phyloP scores from a whole-genome alignment of 2,888 invertebrate genomes.

The Galerucella nymphaeae region DNA sequence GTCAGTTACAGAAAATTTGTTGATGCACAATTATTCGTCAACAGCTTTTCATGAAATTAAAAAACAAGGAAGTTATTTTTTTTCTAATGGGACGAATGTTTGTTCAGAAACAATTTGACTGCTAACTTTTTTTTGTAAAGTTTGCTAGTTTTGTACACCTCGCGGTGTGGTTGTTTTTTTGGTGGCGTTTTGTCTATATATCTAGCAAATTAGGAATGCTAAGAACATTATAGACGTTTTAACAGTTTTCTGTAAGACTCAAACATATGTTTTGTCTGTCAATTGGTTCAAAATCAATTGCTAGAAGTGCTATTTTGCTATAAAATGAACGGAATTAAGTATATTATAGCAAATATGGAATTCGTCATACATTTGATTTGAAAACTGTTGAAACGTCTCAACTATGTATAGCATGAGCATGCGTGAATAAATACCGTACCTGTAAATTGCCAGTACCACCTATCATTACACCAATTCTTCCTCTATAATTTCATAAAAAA shows the following conservation, averaged over 20 bases:
- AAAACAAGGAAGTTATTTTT: background rate
- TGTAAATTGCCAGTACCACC: constrained; percentile 21
- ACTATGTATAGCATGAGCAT: constrained; percentile 47
- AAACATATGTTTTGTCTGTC: no score
- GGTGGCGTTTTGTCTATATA: constrained; percentile 28
- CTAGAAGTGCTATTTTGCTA: no score
- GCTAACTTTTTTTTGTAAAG: constrained; percentile 18
- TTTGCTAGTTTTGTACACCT: constrained; percentile 32
- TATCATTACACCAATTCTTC: constrained; percentile 3
- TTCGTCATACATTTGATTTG: background rate
- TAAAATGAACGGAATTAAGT: no score
- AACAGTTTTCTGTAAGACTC: background rate
- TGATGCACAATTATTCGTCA: background rate
- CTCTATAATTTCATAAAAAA: constrained; percentile 11
- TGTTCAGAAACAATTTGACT: constrained; percentile 1
- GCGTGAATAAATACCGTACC: constrained; percentile 36
- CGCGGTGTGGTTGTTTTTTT: constrained; percentile 55
- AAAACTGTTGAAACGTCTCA: background rate
- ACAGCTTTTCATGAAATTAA: background rate
- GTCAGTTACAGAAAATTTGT: constrained; percentile 23
- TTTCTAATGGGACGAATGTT: background rate
- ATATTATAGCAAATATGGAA: no score
- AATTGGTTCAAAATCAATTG: no score
- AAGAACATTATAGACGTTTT: background rate
- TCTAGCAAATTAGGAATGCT: constrained; percentile 13